Evolutionary conservation across 2,888 invertebrate genomes (phyloP), one percentile per base, ranked within the genome.

Genomic region (Andrena haemorrhoa): DNA sequence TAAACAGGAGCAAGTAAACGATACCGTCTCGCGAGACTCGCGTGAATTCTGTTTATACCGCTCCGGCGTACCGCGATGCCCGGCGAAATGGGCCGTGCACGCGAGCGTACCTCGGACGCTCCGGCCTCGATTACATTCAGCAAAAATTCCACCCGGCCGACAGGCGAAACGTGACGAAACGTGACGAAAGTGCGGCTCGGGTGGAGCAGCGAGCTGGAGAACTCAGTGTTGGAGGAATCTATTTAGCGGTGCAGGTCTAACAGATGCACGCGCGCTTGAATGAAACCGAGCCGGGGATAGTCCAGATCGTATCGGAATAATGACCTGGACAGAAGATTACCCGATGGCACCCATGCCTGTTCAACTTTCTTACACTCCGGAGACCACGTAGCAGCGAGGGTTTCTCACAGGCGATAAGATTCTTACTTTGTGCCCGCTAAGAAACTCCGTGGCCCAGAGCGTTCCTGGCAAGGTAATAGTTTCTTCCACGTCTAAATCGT

Each of bases 1-100:
- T 88, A 84, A 90, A 88, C 86, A 89, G 85, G 72, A 74, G 81
- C 75, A 64, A 76, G 81, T 63, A 75, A 84, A 86, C 84, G 90
- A 85, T 89, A 86, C 88, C 88, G 83, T 81, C 87, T 79, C 63
- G 75, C 66, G 75, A 63, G 51, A 81, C 70, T 77, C 73, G 85
- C 83, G 87, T 87, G 88, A 90, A 83, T 86, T 85, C 85, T 84
- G 80, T 85, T 88, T 85, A 86, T 82, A 35, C 66, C 65, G 33
- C 58, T 70, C 6, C 69, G 56, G 29, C 64, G 12, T 26, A 31
- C 58, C 26, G 33, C 35, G 60, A 51, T 41, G 10, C 51, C 20
- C 31, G 20, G 64, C 53, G 70, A 83, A 70, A 74, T 74, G 41
- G 31, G n/a, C n/a, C 26, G 31, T 7, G 56, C 82, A 68, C 82